Evolutionary conservation across 2,888 invertebrate species (phyloP).

Genomic region (Lithophane socia): DNA sequence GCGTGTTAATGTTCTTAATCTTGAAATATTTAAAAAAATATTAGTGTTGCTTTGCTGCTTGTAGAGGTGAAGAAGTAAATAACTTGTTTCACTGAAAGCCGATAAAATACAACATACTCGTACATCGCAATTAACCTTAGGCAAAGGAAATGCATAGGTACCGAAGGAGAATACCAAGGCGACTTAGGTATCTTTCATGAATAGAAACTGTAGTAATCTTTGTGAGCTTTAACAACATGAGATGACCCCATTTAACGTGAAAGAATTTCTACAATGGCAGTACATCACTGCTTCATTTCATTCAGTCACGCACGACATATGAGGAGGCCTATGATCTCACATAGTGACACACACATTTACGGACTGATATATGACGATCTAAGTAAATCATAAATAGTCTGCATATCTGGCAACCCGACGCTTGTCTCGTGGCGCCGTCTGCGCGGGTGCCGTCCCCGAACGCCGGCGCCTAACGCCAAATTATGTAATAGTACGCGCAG

Average conservation of each 20-base stretch:
- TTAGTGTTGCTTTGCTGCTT: neutral
- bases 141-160: neutral
- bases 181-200: neutral
- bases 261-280: constrained; percentile 28
- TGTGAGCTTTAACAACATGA: neutral
- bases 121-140: neutral
- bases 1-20: neutral
- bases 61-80: neutral
- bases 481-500: constrained; percentile 70
- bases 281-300: constrained; percentile 11
- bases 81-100: neutral
- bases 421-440: constrained; percentile 66
- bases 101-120: neutral
- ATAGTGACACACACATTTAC: constrained; percentile 34
- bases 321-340: constrained; percentile 40
- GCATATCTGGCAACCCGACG: constrained; percentile 60
- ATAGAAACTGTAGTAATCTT: neutral
- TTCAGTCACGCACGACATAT: constrained; percentile 18
- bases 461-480: constrained; percentile 70
- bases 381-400: constrained; percentile 54
- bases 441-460: constrained; percentile 64
- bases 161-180: neutral
- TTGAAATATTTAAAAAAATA: neutral
- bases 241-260: neutral
- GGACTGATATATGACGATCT: constrained; percentile 38